Evolutionary conservation across 1,140 invertebrate species (phyloP), one percentile per base, ranked within the genome.

Genomic region (Cryptotermes secundus): DNA sequence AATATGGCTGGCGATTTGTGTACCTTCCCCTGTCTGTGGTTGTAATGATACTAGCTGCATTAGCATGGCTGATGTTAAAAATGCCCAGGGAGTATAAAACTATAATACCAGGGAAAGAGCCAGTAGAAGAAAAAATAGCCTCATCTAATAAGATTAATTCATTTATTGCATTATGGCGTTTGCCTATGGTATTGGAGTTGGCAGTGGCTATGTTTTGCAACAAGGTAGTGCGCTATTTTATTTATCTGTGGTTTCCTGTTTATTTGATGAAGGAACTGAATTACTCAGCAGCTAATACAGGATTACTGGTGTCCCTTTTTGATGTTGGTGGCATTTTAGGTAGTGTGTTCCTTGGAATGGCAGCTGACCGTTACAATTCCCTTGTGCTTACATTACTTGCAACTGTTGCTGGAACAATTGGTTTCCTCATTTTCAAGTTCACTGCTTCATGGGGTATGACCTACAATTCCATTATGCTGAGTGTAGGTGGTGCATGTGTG

Each of bases 211-310:
- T 92, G 81, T 89, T 92, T 84, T 92, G 90, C 86, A 86, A 92
- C 4, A 92, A 92, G 87, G 87, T 91, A 53, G 91, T 92, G 9
- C 89, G 92, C 31, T 92, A 92, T 86, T 89, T 89, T 85, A 91
- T 92, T 88, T 91, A 91, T 86, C 91, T 92, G 88, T 92, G 91
- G 91, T 86, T 92, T 42, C 91, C 91, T 3, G 88, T 92, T 87
- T 92, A 90, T 87, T 86, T 92, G 4, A 86, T 90, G 35, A 88
- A 91, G 83, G 88, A 90, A 87, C 87, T 92, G 34, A 86, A 90
- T 35, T 92, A 92, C 87, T 88, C 89, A 0, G 88, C 90, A 86
- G 87, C 86, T 72, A 86, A 88, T 85, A 90, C 91, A 38, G 91
- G 92, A 0, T 86, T 92, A 81, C 90, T 91, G 86, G 91, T 91